Evolutionary conservation across 2,113 vertebrate genomes (phyloP).

Genomic region (Chrysemys picta): DNA sequence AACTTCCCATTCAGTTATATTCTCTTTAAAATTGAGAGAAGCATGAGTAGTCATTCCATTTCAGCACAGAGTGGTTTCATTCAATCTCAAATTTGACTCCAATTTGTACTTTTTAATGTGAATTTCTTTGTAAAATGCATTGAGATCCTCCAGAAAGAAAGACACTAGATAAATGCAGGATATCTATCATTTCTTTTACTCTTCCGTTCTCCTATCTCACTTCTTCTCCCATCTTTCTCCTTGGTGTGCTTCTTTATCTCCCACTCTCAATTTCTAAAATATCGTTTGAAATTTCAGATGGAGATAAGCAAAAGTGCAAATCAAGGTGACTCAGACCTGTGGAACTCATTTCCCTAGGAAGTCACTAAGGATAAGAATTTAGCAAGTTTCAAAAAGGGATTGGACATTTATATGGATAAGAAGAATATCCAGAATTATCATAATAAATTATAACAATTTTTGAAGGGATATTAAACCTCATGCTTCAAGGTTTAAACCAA

Average conservation of each 20-base stretch:
- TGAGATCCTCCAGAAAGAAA: background rate
- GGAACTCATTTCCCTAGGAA: background rate
- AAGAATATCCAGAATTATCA: background rate
- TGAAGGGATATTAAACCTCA: background rate
- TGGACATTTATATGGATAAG: background rate
- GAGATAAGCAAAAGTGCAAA: background rate
- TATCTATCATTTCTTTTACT: background rate
- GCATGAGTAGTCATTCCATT: background rate
- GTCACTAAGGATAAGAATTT: background rate
- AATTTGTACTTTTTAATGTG: background rate
- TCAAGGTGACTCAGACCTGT: background rate
- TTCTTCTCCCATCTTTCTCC: background rate
- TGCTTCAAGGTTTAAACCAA: background rate
- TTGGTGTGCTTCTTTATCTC: background rate
- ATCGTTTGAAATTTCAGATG: background rate
- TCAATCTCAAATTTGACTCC: background rate
- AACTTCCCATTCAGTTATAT: background rate
- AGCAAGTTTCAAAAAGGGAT: background rate
- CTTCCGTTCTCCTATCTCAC: background rate
- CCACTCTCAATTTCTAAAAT: background rate
- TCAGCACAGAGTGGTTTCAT: background rate
- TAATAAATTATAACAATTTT: background rate
- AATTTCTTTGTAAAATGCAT: rapidly evolving
- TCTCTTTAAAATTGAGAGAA: background rate
- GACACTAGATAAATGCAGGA: background rate